phyloP scores from a whole-genome alignment of 2,888 invertebrate genomes.

The Synergus umbraculus region DNA sequence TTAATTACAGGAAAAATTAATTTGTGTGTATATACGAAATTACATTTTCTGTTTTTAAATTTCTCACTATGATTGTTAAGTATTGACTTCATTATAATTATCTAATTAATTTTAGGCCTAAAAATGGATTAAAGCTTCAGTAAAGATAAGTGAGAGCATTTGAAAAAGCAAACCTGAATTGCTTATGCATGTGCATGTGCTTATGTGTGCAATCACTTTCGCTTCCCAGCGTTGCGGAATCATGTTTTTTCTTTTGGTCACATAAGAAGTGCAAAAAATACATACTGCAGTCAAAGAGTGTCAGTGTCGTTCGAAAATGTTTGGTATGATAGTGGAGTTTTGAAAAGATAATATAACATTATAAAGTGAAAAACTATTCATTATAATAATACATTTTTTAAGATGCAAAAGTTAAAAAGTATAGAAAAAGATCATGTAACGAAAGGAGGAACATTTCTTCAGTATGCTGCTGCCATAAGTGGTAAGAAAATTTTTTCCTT shows the following conservation, averaged over 20 bases:
- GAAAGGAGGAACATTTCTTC: slow-evolving; percentile 15
- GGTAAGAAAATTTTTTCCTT: not conserved
- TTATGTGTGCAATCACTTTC: slow-evolving; percentile 22
- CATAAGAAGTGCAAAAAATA: not conserved
- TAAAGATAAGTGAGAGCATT: not conserved
- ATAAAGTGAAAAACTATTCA: no score
- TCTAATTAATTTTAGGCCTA: not conserved
- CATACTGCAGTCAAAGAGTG: not conserved
- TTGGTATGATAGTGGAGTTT: not conserved
- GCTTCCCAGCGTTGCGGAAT: slow-evolving; percentile 3
- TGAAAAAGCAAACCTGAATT: not conserved
- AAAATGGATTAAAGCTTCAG: not conserved
- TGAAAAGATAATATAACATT: no score
- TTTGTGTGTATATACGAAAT: no score
- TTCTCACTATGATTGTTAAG: not conserved
- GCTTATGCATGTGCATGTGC: not conserved
- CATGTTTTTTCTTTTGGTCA: slow-evolving; percentile 1
- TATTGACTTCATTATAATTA: not conserved
- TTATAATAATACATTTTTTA: not conserved
- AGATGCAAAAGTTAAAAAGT: not conserved
- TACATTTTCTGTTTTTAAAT: not conserved
- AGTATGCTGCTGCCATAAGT: slow-evolving; percentile 26
- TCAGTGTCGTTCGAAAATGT: not conserved
- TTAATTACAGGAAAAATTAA: no score
- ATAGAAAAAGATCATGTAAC: not conserved